Evolutionary conservation across 2,888 invertebrate genomes (phyloP), one percentile per base, ranked within the genome.

Genomic region (Cryptus armator): DNA sequence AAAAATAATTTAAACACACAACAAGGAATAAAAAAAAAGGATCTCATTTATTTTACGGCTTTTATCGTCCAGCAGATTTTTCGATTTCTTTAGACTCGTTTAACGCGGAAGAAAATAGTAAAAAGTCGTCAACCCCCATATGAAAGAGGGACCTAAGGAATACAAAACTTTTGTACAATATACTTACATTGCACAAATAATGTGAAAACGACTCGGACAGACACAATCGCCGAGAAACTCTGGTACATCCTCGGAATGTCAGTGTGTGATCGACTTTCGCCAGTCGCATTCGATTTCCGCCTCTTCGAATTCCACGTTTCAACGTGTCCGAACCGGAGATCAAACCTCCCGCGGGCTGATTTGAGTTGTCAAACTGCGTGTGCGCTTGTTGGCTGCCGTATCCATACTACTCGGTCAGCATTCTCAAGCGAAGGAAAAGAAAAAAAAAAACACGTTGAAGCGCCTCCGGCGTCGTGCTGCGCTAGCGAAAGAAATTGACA

Each of bases 281-380:
- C 19, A 62, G 77, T 43, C 76, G 64, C 66, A 77, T 82, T 82
- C 82, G 71, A 82, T 82, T 82, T 82, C 82, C 82, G 82, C 64
- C 66, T 32, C 46, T 24, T 64, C 46, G 77, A 48, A 71, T 82
- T 71, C 66, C 70, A 62, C 77, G 77, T 77, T 77, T 77, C 64
- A 82, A 32, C 56, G 66, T 82, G 76, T 64, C 44, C 68, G 12
- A 32, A 71, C 71, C 56, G 77, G 77, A 82, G 76, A 82, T 82
- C 76, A 82, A 77, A 71, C 70, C 37, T 77, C 71, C 56, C 77
- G 46, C 19, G 71, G 46, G 71, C 77, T 82, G 82, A 82, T 71
- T 77, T 64, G 46, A 81, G 76, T 66, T 77, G 82, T 77, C 82
- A 82, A 76, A 77, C 70, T 46, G 37, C 66, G 82, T 64, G 70